Percentiles rank a stretch among this genome's conserved stretches.
Evolutionary conservation across 2,888 invertebrate species (phyloP).

Genomic region (Cantharis flavilabris): DNA sequence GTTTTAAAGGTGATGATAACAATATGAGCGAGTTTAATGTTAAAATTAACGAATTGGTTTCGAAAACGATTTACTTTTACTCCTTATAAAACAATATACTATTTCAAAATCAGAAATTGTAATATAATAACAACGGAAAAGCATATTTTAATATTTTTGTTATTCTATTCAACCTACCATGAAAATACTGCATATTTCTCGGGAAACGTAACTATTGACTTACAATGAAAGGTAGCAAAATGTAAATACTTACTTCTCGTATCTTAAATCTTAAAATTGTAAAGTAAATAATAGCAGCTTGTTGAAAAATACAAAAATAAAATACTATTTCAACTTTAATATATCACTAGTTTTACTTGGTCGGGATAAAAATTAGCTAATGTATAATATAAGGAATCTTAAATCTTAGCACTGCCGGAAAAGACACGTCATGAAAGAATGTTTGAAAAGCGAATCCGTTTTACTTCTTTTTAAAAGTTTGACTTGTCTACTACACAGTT

Average conservation of each 20-base stretch:
- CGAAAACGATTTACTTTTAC: too few relatives aligned
- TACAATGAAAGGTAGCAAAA: not conserved
- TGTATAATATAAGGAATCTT: not conserved
- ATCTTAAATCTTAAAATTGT: not conserved
- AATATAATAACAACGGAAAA: not conserved
- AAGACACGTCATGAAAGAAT: slow-evolving; percentile 43
- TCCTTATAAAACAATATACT: too few relatives aligned
- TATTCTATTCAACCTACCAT: not conserved
- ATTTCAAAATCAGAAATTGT: not conserved
- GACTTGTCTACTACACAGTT: slow-evolving; percentile 38
- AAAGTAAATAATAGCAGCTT: not conserved
- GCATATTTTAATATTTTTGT: not conserved
- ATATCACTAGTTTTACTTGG: not conserved
- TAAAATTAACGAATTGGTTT: too few relatives aligned
- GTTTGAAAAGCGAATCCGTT: slow-evolving; percentile 48
- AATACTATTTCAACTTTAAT: not conserved
- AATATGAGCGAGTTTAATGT: too few relatives aligned
- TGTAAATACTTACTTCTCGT: not conserved
- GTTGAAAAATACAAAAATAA: not conserved
- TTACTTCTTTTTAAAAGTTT: slow-evolving; percentile 46
- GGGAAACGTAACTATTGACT: not conserved
- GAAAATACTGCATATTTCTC: not conserved
- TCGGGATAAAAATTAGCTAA: not conserved
- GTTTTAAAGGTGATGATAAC: too few relatives aligned
- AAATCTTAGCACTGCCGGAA: slow-evolving; percentile 33